Percentiles rank a stretch among this genome's conserved stretches.
phyloP scores from a whole-genome alignment of 2,888 invertebrate species.

The Caenorhabditis japonica region DNA sequence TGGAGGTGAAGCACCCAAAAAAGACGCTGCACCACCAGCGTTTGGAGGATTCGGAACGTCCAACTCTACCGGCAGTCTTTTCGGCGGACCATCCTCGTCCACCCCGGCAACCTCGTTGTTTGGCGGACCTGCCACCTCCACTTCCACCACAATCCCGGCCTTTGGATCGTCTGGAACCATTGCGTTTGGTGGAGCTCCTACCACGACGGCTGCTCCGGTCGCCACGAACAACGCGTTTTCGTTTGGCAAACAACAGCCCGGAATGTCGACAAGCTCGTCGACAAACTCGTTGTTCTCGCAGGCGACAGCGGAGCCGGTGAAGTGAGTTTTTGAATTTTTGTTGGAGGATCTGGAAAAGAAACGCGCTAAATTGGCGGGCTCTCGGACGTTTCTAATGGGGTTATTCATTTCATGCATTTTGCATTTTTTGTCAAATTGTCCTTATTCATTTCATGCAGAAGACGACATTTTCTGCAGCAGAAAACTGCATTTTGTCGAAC shows the following conservation, averaged over 20 bases:
- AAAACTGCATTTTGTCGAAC: too few relatives aligned
- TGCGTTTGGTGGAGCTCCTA: slow-evolving; percentile 11
- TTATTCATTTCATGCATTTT: too few relatives aligned
- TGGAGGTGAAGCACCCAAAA: slow-evolving; percentile 3
- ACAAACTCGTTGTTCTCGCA: slow-evolving; percentile 39
- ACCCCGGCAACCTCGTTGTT: slow-evolving; percentile 4
- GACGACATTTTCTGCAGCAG: too few relatives aligned
- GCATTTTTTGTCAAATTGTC: too few relatives aligned
- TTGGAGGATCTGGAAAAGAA: too few relatives aligned
- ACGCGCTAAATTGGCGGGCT: too few relatives aligned
- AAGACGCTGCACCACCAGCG: background rate
- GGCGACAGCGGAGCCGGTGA: slow-evolving; percentile 21
- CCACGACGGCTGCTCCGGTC: slow-evolving; percentile 7
- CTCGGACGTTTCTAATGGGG: too few relatives aligned
- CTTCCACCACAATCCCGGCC: background rate
- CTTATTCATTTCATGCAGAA: too few relatives aligned
- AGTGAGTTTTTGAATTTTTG: slow-evolving; percentile 21
- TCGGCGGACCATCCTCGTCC: slow-evolving; percentile 1
- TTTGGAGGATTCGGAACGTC: slow-evolving; percentile 43
- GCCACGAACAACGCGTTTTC: slow-evolving; percentile 23
- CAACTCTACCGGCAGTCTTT: background rate
- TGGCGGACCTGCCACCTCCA: background rate
- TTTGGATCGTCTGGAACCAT: background rate
- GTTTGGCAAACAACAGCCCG: slow-evolving; percentile 12
- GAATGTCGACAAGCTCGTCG: slow-evolving; percentile 45